Evolutionary conservation across 2,797 vertebrate species (phyloP).

Genomic region (Tiaroga cobitis): DNA sequence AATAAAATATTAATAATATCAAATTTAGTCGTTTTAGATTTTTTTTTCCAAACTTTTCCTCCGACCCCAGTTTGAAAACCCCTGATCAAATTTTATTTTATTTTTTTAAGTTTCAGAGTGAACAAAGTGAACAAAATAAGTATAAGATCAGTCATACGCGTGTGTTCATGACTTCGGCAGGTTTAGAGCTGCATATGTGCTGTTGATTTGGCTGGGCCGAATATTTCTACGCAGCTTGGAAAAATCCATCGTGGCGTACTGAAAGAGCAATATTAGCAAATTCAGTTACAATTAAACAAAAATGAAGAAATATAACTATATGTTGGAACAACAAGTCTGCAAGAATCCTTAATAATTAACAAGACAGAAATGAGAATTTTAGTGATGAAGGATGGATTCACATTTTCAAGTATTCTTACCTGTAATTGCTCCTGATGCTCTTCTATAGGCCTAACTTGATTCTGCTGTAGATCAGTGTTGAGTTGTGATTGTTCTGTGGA

Average conservation of each 20-base stretch:
- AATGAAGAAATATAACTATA: not conserved
- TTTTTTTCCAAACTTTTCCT: not conserved
- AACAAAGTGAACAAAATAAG: not conserved
- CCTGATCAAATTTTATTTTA: too few species aligned
- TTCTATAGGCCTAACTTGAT: not conserved
- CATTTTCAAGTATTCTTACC: not conserved
- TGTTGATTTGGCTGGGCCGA: not conserved
- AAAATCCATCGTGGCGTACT: not conserved
- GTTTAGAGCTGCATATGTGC: slow-evolving; percentile 1
- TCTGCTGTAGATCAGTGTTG: not conserved
- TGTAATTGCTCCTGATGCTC: not conserved
- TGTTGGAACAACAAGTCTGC: not conserved
- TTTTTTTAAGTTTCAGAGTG: not conserved
- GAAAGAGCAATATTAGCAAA: not conserved
- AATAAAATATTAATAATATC: not conserved
- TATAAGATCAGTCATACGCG: not conserved
- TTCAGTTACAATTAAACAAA: not conserved
- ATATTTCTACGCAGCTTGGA: slow-evolving; percentile 11
- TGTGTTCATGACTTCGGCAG: not conserved
- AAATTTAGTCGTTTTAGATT: not conserved
- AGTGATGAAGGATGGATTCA: not conserved
- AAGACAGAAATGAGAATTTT: not conserved
- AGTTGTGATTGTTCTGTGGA: not conserved
- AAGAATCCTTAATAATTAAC: not conserved
- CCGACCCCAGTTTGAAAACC: too few species aligned